A percentile compares a stretch with the other conserved stretches of the same genome.
Evolutionary conservation across 2,888 invertebrate genomes (phyloP).

Genomic region (Euzetes globulus): DNA sequence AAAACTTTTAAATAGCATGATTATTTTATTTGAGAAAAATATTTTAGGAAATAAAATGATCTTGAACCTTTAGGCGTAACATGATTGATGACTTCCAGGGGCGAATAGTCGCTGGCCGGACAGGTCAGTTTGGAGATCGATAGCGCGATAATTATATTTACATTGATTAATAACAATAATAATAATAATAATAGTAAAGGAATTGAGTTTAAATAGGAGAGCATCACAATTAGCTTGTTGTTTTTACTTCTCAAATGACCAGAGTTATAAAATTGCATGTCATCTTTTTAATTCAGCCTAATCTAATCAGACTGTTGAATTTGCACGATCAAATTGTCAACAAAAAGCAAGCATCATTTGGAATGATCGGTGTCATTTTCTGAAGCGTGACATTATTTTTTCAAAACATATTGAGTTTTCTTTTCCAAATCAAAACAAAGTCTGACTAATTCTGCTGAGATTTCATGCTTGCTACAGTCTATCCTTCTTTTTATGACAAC

Average conservation of each 20-base stretch:
- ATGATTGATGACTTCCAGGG: not conserved
- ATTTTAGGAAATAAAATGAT: not conserved
- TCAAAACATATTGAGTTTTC: no score
- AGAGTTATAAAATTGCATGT: not conserved
- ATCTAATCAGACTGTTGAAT: no score
- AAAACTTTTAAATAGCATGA: no score
- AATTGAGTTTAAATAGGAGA: not conserved
- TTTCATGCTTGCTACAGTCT: no score
- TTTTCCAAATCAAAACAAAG: no score
- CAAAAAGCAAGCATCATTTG: no score
- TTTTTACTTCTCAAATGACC: not conserved
- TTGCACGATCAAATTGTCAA: no score
- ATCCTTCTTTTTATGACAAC: no score
- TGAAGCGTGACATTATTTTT: no score
- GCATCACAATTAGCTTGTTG: constrained; percentile 7
- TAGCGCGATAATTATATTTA: not conserved
- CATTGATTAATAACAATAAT: not conserved
- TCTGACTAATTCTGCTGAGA: no score
- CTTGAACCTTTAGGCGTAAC: constrained; percentile 6
- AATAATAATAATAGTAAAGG: not conserved
- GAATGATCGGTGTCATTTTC: no score
- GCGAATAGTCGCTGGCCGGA: not conserved
- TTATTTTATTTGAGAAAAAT: not conserved
- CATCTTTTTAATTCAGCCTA: no score
- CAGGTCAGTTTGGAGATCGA: not conserved